Percentiles rank a stretch among this genome's conserved stretches.
These are phyloP conservation scores for Acomys russatus DNA, from an alignment of 2,797 vertebrate genomes.

Conservation along the genomic window DNA sequence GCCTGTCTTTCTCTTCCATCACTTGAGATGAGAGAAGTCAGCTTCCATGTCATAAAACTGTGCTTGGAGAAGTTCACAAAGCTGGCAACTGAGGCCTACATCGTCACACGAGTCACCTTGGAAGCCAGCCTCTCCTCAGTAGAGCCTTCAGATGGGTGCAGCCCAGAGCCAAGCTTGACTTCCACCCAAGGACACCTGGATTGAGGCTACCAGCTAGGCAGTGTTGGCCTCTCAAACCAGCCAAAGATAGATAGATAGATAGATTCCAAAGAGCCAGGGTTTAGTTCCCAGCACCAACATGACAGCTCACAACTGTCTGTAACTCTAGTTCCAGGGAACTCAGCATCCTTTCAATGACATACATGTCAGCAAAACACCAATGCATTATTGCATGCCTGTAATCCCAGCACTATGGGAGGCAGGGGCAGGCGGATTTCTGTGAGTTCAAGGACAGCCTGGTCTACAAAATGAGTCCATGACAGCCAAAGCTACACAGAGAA, in stretches of 20 bases:
- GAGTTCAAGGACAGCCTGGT: too few relatives aligned
- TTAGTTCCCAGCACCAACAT: not conserved
- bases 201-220: not conserved
- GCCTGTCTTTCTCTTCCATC: not conserved
- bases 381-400: not conserved
- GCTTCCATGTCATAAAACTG: not conserved
- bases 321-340: not conserved
- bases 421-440: too few relatives aligned
- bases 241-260: not conserved
- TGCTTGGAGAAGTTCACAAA: not conserved
- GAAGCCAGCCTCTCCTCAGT: not conserved
- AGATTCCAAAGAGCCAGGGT: not conserved
- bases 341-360: not conserved
- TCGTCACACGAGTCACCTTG: not conserved
- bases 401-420: too few relatives aligned
- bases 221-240: not conserved
- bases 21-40: not conserved
- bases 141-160: not conserved
- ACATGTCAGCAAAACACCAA: not conserved
- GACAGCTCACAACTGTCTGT: not conserved
- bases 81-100: not conserved
- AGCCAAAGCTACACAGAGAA: too few relatives aligned
- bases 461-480: too few relatives aligned
- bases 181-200: not conserved
- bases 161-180: not conserved